Conservation (phyloP, 2,113 vertebrate genomes). For the Parus major region DNA sequence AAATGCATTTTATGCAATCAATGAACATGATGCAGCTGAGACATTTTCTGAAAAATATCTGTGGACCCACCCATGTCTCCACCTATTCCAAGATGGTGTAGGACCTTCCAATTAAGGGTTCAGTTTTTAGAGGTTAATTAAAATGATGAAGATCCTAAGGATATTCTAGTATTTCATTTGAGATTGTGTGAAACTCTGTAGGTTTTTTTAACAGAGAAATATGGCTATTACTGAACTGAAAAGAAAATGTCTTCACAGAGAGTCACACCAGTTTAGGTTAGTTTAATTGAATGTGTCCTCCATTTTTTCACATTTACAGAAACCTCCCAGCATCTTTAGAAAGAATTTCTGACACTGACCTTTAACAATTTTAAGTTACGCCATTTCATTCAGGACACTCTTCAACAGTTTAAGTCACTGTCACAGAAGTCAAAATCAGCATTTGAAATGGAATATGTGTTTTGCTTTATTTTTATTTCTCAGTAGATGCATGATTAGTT, state of each 20-base stretch:
- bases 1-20: neutral
- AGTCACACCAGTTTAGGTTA: neutral
- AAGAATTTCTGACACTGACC: neutral
- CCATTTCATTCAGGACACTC: neutral
- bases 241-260: neutral
- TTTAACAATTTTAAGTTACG: neutral
- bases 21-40: neutral
- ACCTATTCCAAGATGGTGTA: neutral
- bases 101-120: neutral
- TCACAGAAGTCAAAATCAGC: neutral
- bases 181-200: neutral
- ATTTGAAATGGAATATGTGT: neutral
- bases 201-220: neutral
- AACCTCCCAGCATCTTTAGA: neutral
- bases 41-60: neutral
- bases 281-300: neutral
- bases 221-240: neutral
- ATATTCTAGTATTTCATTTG: neutral
- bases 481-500: neutral
- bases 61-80: neutral
- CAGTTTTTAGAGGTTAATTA: neutral
- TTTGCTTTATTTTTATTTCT: neutral
- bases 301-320: neutral
- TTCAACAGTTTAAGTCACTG: neutral
- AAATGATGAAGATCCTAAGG: neutral